A percentile compares a stretch with the other conserved stretches of the same genome.
phyloP scores from a whole-genome alignment of 2,113 vertebrate species.

The Romanogobio albipinnatus region DNA sequence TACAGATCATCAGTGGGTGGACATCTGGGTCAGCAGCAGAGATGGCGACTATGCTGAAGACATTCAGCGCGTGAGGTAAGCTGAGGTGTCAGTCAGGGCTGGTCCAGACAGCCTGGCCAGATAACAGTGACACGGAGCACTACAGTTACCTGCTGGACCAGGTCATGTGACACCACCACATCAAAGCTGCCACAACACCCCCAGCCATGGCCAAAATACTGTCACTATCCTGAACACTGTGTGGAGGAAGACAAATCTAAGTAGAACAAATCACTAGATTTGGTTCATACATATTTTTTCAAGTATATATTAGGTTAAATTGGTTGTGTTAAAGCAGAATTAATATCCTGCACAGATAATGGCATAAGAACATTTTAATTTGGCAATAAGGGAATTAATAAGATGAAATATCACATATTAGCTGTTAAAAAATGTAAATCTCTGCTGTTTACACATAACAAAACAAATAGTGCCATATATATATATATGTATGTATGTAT shows the following conservation, averaged over 20 bases:
- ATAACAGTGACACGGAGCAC: slow-evolving; percentile 50
- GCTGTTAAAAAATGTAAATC: too few species aligned
- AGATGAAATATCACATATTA: neutral
- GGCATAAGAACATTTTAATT: too few species aligned
- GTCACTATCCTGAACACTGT: neutral
- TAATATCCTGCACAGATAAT: neutral
- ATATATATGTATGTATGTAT: too few species aligned
- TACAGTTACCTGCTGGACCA: slow-evolving; percentile 35
- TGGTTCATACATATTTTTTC: neutral
- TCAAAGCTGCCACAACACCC: slow-evolving; percentile 36
- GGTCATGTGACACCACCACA: slow-evolving; percentile 34
- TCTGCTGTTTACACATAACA: too few species aligned
- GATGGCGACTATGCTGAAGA: neutral
- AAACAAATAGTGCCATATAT: too few species aligned
- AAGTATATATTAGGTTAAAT: neutral
- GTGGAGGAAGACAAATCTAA: neutral
- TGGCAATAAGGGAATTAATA: neutral
- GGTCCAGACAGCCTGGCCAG: slow-evolving; percentile 44
- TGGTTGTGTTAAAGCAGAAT: neutral
- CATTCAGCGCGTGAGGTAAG: slow-evolving; percentile 14
- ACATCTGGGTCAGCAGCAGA: neutral
- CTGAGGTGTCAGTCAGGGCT: slow-evolving; percentile 44
- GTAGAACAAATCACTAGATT: neutral
- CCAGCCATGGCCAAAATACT: neutral
- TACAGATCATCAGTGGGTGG: neutral